Conservation (phyloP, 2,888 invertebrate genomes). For the Drosophila nr. perissopoda region DNA sequence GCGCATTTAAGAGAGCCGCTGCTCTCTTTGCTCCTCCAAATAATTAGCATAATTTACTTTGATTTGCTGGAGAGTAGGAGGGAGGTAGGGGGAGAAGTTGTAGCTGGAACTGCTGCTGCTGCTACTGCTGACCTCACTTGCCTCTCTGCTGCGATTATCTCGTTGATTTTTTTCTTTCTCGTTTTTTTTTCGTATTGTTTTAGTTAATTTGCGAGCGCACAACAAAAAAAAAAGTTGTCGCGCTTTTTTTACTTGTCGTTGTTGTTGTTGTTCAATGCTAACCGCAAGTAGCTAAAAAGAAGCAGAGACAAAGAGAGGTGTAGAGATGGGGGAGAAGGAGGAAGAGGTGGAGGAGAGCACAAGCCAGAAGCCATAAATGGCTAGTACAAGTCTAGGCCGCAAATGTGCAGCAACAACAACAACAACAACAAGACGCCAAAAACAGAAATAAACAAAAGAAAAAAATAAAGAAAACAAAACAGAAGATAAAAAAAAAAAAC, state of each 20-base stretch:
- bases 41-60: conserved; percentile 73
- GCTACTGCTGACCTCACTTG: conserved; percentile 61
- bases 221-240: conserved; percentile 57
- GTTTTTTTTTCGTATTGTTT: conserved; percentile 52
- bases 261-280: conserved; percentile 60
- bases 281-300: conserved; percentile 50
- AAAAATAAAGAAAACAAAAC: conserved; percentile 25
- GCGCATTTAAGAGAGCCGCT: background rate
- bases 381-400: conserved; percentile 75
- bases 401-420: conserved; percentile 11
- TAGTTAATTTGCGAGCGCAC: conserved; percentile 66
- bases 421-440: conserved; percentile 47
- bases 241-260: background rate
- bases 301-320: conserved; percentile 7
- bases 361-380: conserved; percentile 77
- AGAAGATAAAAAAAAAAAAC: conserved; percentile 23
- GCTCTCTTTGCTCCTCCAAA: conserved; percentile 31
- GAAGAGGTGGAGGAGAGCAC: conserved; percentile 1
- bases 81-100: conserved; percentile 1
- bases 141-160: conserved; percentile 25
- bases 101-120: conserved; percentile 30
- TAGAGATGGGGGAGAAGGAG: background rate
- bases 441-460: conserved; percentile 47
- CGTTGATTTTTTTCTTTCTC: conserved; percentile 22
- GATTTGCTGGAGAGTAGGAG: conserved; percentile 25